Percentiles rank a stretch among this genome's conserved stretches.
phyloP scores from a whole-genome alignment of 2,113 vertebrate genomes.

The Arvicanthis niloticus region DNA sequence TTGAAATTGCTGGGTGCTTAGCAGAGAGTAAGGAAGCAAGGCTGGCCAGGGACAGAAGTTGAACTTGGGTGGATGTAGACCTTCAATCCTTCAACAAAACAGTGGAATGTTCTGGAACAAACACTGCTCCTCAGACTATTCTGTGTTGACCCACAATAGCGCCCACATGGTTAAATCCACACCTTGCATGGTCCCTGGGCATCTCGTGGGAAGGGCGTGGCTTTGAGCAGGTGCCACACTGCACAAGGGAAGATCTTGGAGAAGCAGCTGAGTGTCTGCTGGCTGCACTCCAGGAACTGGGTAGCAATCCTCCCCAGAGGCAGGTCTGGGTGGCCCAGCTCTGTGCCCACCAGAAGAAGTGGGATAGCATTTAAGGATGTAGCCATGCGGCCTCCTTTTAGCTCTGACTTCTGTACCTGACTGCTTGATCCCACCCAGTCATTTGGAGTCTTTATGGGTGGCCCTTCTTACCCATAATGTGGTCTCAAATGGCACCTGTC shows the following conservation, averaged over 20 bases:
- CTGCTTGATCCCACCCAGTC: not conserved
- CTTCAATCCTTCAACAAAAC: not conserved
- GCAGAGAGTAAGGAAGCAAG: not conserved
- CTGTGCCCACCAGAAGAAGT: not conserved
- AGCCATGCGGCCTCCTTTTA: no score
- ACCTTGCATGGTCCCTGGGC: not conserved
- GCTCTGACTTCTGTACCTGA: not conserved
- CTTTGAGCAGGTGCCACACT: not conserved
- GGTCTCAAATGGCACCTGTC: not conserved
- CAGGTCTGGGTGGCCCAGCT: not conserved
- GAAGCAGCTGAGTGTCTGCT: not conserved
- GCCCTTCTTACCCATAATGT: not conserved
- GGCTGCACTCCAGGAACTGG: accelerated
- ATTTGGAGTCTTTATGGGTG: not conserved
- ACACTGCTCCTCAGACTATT: accelerated
- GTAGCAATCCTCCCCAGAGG: not conserved
- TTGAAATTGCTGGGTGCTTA: not conserved
- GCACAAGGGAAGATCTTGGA: not conserved
- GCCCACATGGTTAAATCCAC: accelerated
- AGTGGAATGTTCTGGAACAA: accelerated
- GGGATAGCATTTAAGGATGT: no score
- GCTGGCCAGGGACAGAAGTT: no score
- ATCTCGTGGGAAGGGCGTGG: not conserved
- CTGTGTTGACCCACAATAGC: no score
- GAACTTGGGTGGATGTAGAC: accelerated